Evolutionary conservation across 2,888 invertebrate genomes (phyloP), one percentile per base, ranked within the genome.

Genomic region (Sympetrum striolatum): DNA sequence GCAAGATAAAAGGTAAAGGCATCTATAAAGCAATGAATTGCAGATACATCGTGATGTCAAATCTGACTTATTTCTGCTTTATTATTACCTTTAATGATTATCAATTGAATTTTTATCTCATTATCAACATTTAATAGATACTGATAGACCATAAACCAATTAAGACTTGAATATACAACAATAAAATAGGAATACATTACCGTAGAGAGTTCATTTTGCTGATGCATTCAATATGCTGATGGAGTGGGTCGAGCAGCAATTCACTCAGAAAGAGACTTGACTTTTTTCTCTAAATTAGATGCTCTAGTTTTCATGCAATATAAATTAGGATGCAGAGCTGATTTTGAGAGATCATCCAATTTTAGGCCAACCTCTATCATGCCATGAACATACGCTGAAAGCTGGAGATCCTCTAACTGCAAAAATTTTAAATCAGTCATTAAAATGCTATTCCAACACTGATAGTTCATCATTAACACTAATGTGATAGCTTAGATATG

Each of bases 331-430:
- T 53, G 73, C 3, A 90, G 15, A 39, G 64, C 18, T 58, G n/a
- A 80, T 25, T 31, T 3, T 58, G 86, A 86, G 10, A 35, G 14
- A 0, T 60, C 37, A 22, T 37, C 86, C 60, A 86, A 35, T 35
- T 64, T 31, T 39, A 35, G 12, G 2, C 86, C 86, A 58, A 86
- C 12, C 48, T 86, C 86, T n/a, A 95, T 92, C 79, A 95, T 93
- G 91, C 95, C 95, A 91, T 96, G 96, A 31, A 95, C 94, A 15
- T 95, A 94, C 14, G 95, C 93, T 82, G 96, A 93, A 15, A 94
- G 94, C 18, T 95, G 94, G 60, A 96, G 95, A 92, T 95, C 95
- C 35, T 93, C 93, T 18, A 92, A 91, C 91, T 92, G 91, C 6
- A 91, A 90, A 53, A 14, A 12, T 0, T 25, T 14, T 22, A 31